These are phyloP conservation scores for Ericerus pela DNA, from an alignment of 1,140 invertebrate genomes.

Conservation along the genomic window DNA sequence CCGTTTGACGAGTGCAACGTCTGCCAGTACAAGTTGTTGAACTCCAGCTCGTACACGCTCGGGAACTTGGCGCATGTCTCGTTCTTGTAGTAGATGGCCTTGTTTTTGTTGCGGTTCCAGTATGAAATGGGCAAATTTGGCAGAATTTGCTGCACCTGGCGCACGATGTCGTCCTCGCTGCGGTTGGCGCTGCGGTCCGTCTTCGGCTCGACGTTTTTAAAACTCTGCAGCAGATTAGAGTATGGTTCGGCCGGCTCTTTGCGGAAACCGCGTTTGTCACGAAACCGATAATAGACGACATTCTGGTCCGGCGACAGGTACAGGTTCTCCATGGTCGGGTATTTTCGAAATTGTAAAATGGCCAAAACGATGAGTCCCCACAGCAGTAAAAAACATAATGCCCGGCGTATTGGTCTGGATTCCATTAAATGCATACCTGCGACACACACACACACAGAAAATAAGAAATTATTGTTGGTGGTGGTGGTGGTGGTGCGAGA, in stretches of 20 bases:
- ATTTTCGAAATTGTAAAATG: constrained; percentile 19
- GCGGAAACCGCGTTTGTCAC: constrained; percentile 2
- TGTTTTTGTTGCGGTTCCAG: constrained; percentile 63
- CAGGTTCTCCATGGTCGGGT: constrained; percentile 5
- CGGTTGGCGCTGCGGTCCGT: constrained; percentile 48
- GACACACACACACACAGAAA: too few species aligned
- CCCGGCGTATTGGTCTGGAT: constrained; percentile 13
- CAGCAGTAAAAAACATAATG: constrained; percentile 21
- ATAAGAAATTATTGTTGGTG: too few species aligned
- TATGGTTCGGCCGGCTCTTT: constrained; percentile 12
- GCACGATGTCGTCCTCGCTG: constrained; percentile 58
- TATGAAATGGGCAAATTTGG: constrained; percentile 69
- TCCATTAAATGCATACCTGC: constrained; percentile 11
- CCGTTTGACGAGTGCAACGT: constrained; percentile 61
- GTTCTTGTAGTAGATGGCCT: constrained; percentile 50
- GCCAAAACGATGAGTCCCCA: constrained; percentile 21
- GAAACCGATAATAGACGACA: constrained; percentile 1
- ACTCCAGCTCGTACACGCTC: constrained; percentile 71
- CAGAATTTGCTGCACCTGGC: constrained; percentile 54
- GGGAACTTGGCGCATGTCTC: constrained; percentile 65
- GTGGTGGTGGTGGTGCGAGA: too few species aligned
- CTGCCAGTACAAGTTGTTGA: constrained; percentile 86
- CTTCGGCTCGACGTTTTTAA: constrained; percentile 35
- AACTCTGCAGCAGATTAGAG: constrained; percentile 14
- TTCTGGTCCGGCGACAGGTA: constrained; percentile 1